These are phyloP conservation scores for Morpho helenor DNA, from an alignment of 2,888 invertebrate species.

Conservation along the genomic window DNA sequence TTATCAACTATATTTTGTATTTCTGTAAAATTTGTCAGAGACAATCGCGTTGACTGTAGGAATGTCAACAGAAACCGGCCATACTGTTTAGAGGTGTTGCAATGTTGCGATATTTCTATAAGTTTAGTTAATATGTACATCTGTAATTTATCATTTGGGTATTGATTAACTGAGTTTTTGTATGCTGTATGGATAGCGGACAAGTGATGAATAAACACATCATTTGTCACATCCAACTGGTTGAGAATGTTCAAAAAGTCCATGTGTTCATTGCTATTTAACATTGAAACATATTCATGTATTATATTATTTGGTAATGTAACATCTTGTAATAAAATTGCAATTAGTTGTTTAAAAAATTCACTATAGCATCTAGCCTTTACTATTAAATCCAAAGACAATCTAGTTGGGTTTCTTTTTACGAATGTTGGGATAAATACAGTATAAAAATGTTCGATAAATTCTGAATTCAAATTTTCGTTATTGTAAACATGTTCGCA, in stretches of 20 bases:
- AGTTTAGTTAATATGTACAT: slow-evolving; percentile 38
- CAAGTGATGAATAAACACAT: slow-evolving; percentile 45
- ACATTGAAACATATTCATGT: slow-evolving; percentile 40
- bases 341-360: slow-evolving; percentile 37
- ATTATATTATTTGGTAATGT: slow-evolving; percentile 41
- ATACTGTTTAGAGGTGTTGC: slow-evolving; percentile 44
- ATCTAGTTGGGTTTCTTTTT: slow-evolving; percentile 39
- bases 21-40: slow-evolving; percentile 13
- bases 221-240: slow-evolving; percentile 33
- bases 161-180: slow-evolving; percentile 37
- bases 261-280: slow-evolving; percentile 30
- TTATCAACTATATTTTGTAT: slow-evolving; percentile 42
- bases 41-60: slow-evolving; percentile 41
- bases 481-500: slow-evolving; percentile 39
- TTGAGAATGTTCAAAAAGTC: slow-evolving; percentile 37
- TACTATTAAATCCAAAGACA: slow-evolving; percentile 44
- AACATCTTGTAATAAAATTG: slow-evolving; percentile 38
- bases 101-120: slow-evolving; percentile 30
- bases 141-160: slow-evolving; percentile 38
- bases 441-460: slow-evolving; percentile 35
- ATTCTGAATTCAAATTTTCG: slow-evolving; percentile 16
- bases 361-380: slow-evolving; percentile 34
- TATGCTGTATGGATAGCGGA: slow-evolving; percentile 46
- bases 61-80: slow-evolving; percentile 47
- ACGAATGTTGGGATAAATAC: slow-evolving; percentile 42